Conservation (phyloP, 2,113 vertebrate species). For the Pachycephala philippinensis region DNA sequence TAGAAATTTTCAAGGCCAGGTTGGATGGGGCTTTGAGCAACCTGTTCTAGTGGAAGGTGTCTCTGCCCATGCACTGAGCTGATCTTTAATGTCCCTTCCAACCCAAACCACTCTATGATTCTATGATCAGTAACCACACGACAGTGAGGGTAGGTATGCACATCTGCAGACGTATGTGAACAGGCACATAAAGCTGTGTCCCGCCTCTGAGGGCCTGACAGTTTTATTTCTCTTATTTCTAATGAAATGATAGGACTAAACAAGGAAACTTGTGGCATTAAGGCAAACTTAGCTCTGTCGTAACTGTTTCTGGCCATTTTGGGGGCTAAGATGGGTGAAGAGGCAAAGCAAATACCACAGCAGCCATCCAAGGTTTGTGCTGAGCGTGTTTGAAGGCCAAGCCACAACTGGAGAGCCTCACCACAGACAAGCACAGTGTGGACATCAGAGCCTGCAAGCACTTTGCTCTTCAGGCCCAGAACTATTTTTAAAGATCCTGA, state of each 20-base stretch:
- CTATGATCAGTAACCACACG: neutral
- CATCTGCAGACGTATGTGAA: neutral
- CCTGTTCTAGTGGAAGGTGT: neutral
- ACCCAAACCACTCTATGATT: neutral
- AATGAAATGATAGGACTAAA: neutral
- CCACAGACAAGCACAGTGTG: neutral
- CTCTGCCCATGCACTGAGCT: neutral
- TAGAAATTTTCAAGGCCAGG: neutral
- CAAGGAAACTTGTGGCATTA: neutral
- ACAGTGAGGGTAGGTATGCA: rapidly evolving
- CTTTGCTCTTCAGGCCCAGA: neutral
- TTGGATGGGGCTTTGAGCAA: neutral
- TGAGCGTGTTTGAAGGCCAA: neutral
- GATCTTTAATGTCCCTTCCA: neutral
- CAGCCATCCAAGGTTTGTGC: neutral
- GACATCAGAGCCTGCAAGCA: neutral
- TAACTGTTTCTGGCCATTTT: neutral
- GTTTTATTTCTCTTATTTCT: neutral
- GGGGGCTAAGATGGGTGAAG: neutral
- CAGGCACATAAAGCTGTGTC: neutral
- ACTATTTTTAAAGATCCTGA: neutral
- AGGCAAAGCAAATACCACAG: neutral
- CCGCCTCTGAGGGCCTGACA: neutral
- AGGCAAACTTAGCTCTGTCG: neutral
- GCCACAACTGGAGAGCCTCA: neutral